Evolutionary conservation across 2,888 invertebrate species (phyloP), one percentile per base, ranked within the genome.

Genomic region (Marasmarcha lunaedactyla): DNA sequence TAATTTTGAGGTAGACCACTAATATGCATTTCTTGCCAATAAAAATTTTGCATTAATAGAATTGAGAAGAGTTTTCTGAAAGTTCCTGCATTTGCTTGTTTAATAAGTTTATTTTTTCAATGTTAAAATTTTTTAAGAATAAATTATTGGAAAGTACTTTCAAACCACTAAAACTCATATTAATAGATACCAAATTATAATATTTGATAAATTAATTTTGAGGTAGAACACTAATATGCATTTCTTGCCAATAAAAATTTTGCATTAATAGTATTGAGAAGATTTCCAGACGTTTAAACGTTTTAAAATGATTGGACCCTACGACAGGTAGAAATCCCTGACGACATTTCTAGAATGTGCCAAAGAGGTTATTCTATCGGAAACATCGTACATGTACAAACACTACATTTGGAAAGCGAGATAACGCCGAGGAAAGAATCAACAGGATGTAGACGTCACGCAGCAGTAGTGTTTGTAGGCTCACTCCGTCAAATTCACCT

Each of bases 371-470:
- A 90, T 88, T 57, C 88, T 86, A 41, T 90, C 88, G 0, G 92
- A 90, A 33, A 92, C 86, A 95, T 49, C 94, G 94, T 45, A 95
- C 69, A 57, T 92, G 90, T 1, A 95, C 85, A 9, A 89, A 87
- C 2, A 87, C 85, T 1, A 95, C 73, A 37, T 88, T 88, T 0
- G 93, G 91, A 10, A 95, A 68, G n/a, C 92, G 87, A 5, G 91
- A 91, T 3, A 95, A 73, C 0, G 95, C 94, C 33, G 91, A 89
- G 0, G 93, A 91, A 0, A 95, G 96, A 33, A 95, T 89, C 1
- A 94, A 76, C 0, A 95, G 84, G 40, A 96, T 92, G 48, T 95
- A 94, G 71, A 95, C 95, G 65, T 96, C 95, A 52, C 90, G 89
- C 7, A 96, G 81, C 15, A 92, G 88, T 1, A 96, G 76, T 27